These are phyloP conservation scores for Hiodon alosoides DNA, from an alignment of 2,113 vertebrate species.

Conservation along the genomic window DNA sequence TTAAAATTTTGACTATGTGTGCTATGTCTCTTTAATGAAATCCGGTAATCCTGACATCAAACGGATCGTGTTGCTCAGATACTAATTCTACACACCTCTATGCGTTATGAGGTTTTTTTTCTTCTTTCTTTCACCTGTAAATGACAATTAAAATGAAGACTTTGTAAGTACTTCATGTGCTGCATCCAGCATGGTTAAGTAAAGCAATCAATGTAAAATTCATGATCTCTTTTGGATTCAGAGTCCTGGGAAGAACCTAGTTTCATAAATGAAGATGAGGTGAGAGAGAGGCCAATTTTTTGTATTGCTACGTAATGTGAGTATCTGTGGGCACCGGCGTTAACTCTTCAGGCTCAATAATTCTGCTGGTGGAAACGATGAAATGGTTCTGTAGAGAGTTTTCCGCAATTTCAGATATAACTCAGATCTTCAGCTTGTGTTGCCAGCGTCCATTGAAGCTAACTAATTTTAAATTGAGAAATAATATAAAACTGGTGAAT, in stretches of 20 bases:
- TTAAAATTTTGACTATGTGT: too few relatives aligned
- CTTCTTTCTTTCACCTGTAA: not conserved
- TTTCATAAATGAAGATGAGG: conserved; percentile 44
- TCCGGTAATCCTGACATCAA: too few relatives aligned
- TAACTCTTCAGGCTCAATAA: too few relatives aligned
- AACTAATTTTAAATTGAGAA: not conserved
- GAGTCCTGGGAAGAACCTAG: conserved; percentile 49
- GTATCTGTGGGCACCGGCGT: not conserved
- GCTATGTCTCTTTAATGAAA: too few relatives aligned
- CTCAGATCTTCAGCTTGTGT: not conserved
- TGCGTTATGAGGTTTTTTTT: not conserved
- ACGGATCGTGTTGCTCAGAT: too few relatives aligned
- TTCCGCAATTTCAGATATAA: not conserved
- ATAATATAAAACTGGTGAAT: too few relatives aligned
- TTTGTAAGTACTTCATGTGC: not conserved
- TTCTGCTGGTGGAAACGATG: too few relatives aligned
- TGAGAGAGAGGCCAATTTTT: conserved; percentile 29
- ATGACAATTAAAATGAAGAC: not conserved
- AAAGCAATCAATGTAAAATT: not conserved
- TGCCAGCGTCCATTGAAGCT: not conserved
- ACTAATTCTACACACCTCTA: not conserved
- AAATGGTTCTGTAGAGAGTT: not conserved
- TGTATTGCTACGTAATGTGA: not conserved
- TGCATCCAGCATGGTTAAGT: not conserved
- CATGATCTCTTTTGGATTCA: conserved; percentile 26